Evolutionary conservation across 2,888 invertebrate species (phyloP).

Genomic region (Sinohyriopsis cumingii): DNA sequence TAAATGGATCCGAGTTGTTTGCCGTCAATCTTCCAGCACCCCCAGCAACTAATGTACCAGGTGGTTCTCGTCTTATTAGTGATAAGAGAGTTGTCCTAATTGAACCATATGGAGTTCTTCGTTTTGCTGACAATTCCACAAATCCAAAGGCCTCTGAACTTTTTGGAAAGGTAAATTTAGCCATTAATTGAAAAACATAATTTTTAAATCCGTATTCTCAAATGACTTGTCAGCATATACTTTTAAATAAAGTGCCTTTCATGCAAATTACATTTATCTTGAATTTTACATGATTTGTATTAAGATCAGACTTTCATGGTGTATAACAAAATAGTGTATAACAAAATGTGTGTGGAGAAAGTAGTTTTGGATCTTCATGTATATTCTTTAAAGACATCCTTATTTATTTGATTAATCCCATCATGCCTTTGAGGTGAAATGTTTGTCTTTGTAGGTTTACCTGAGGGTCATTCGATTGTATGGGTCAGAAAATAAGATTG

Average conservation of each 20-base stretch:
- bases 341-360: background rate
- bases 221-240: background rate
- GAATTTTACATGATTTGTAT: background rate
- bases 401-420: too few species aligned
- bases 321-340: background rate
- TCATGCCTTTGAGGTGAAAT: background rate
- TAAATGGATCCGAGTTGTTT: conserved; percentile 54
- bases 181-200: background rate
- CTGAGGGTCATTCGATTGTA: conserved; percentile 61
- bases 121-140: conserved; percentile 60
- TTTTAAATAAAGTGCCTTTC: background rate
- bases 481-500: conserved; percentile 61
- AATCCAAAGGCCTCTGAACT: conserved; percentile 54
- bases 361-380: background rate
- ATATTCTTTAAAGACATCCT: too few species aligned
- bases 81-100: conserved; percentile 45
- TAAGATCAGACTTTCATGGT: background rate
- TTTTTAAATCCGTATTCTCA: background rate
- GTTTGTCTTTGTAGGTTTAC: conserved; percentile 46
- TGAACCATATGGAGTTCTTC: conserved; percentile 65
- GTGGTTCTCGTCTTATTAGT: conserved; percentile 58
- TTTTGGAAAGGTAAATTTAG: conserved; percentile 50
- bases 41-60: conserved; percentile 56
- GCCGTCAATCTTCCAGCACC: conserved; percentile 55
- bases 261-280: background rate